Base-by-base conservation (phyloP, 2,113 vertebrate species). In the Salvelinus fontinalis region DNA sequence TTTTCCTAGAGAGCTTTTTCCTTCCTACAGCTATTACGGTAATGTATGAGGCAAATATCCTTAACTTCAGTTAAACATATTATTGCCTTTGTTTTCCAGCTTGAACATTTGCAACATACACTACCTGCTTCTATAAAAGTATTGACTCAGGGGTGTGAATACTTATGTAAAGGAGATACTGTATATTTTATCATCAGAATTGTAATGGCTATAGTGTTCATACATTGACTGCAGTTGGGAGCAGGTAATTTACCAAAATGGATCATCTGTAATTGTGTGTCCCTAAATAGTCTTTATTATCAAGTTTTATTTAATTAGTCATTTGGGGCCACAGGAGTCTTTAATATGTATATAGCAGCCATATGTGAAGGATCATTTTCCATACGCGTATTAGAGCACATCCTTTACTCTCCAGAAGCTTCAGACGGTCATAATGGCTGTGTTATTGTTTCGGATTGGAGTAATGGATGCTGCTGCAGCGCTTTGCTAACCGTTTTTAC, bases 321-420 rank as follows among this genome's bases (percentile, higher is more conserved):
- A 5, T 13, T 62, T 12, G 16, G 27, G 31, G 60, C n/a, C 34
- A 24, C 26, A 8, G 20, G 65, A 49, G 24, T 75, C 70, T 73
- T 82, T 69, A 73, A 70, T 85, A 75, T 70, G 80, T 59, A 74
- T 84, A 67, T 29, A 76, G 39, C 66, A 70, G 59, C 44, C 26
- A 67, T 69, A 67, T 82, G 29, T 18, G 51, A 79, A 67, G 57
- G 49, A 71, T 81, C 12, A 62, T 49, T 71, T 73, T 71, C 70
- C 75, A 59, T 74, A 57, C 24, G 18, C 12, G 49, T 68, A 70
- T 66, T 73, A 24, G 70, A 74, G 60, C 34, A 68, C 57, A 79
- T 62, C 67, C 11, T 16, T 29, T 12, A 60, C 64, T 75, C 22
- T 59, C 75, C 44, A 18, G 44, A 44, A 49, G 49, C 57, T 59